phyloP scores from a whole-genome alignment of 1,140 invertebrate species.

The Drosophila willistoni region DNA sequence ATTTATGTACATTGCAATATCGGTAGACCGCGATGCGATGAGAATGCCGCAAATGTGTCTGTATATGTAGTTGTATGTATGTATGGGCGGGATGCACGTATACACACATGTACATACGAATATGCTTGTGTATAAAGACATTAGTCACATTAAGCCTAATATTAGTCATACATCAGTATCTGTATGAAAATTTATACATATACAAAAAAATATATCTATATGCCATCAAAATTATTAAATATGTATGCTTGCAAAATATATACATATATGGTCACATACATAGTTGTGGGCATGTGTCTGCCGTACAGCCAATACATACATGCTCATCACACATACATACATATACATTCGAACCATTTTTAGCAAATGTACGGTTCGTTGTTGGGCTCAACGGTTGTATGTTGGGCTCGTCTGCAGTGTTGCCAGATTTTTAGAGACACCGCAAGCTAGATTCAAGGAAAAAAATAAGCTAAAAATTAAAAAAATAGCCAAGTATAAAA shows the following conservation, averaged over 20 bases:
- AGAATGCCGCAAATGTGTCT: neutral
- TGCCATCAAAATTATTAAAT: slow-evolving; percentile 52
- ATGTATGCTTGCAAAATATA: slow-evolving; percentile 41
- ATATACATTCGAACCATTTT: slow-evolving; percentile 15
- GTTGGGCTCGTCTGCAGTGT: too few species aligned
- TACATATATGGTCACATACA: slow-evolving; percentile 32
- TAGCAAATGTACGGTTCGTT: slow-evolving; percentile 5
- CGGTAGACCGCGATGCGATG: slow-evolving; percentile 9
- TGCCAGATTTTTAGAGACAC: too few species aligned
- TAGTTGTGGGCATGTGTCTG: slow-evolving; percentile 7
- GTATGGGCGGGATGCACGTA: slow-evolving; percentile 8
- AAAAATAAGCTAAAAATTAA: too few species aligned
- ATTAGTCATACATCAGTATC: slow-evolving; percentile 11
- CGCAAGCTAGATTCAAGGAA: too few species aligned
- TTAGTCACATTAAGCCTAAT: slow-evolving; percentile 11
- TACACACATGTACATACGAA: slow-evolving; percentile 16
- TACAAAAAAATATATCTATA: slow-evolving; percentile 41
- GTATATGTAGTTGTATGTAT: neutral
- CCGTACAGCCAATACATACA: slow-evolving; percentile 21
- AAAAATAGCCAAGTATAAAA: too few species aligned
- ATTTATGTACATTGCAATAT: slow-evolving; percentile 8
- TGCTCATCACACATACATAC: neutral
- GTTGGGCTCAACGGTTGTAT: too few species aligned
- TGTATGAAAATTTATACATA: slow-evolving; percentile 28
- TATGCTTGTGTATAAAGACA: slow-evolving; percentile 15